phyloP scores from a whole-genome alignment of 2,113 vertebrate genomes.

The cattle (Bos taurus) region ARS-UCD2.0 NC_037337.1:41760501-41761000 shows the following conservation, averaged over 20 bases:
- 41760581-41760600: background rate
- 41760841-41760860: background rate
- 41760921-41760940: background rate
- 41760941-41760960: background rate
- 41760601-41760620: background rate
- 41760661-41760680: background rate
- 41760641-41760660: background rate
- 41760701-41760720: background rate
- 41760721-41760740: background rate
- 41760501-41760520: background rate
- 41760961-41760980: background rate
- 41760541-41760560: background rate
- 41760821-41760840: background rate
- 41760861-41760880: background rate
- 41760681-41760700: background rate
- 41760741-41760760: background rate
- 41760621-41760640: background rate
- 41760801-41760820: background rate
- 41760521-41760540: background rate
- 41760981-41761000: background rate
- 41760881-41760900: background rate
- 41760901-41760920: background rate
- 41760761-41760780: background rate
- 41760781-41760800: background rate
- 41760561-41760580: background rate